Evolutionary conservation across 2,888 invertebrate species (phyloP).

Genomic region (Carabus problematicus): DNA sequence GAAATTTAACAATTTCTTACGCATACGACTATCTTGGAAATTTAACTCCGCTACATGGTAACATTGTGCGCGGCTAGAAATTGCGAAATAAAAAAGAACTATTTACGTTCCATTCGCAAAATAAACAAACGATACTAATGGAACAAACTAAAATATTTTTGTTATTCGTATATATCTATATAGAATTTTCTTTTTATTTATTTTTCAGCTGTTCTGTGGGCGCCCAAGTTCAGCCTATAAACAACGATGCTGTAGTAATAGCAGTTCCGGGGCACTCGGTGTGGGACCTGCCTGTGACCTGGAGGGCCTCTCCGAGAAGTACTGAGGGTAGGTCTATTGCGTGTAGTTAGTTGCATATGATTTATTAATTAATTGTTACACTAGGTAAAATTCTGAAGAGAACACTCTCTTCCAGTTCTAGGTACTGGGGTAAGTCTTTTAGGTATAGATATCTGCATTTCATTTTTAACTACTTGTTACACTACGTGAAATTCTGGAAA

Average conservation of each 20-base stretch:
- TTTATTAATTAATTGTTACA: too few species aligned
- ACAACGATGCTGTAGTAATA: slow-evolving; percentile 54
- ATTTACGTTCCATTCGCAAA: slow-evolving; percentile 4
- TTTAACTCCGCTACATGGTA: too few species aligned
- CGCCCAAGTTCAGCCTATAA: slow-evolving; percentile 33
- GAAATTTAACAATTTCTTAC: too few species aligned
- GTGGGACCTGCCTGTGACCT: slow-evolving; percentile 62
- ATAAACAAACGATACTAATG: background rate
- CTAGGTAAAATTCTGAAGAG: too few species aligned
- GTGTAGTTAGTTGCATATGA: too few species aligned
- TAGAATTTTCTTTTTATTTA: slow-evolving; percentile 16
- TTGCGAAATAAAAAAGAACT: slow-evolving; percentile 60
- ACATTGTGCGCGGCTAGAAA: too few species aligned
- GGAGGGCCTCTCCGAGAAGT: slow-evolving; percentile 63
- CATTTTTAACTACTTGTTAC: too few species aligned
- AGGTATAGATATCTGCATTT: too few species aligned
- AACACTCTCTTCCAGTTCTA: too few species aligned
- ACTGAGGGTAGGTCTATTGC: slow-evolving; percentile 61
- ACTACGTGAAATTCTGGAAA: too few species aligned
- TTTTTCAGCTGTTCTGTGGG: slow-evolving; percentile 36
- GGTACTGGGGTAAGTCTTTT: too few species aligned
- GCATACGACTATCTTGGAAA: too few species aligned
- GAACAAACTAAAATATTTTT: slow-evolving; percentile 1
- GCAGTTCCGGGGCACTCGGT: slow-evolving; percentile 46
- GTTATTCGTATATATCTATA: slow-evolving; percentile 8